These are phyloP conservation scores for Acanthiza pusilla DNA, from an alignment of 2,797 vertebrate species.

Conservation along the genomic window DNA sequence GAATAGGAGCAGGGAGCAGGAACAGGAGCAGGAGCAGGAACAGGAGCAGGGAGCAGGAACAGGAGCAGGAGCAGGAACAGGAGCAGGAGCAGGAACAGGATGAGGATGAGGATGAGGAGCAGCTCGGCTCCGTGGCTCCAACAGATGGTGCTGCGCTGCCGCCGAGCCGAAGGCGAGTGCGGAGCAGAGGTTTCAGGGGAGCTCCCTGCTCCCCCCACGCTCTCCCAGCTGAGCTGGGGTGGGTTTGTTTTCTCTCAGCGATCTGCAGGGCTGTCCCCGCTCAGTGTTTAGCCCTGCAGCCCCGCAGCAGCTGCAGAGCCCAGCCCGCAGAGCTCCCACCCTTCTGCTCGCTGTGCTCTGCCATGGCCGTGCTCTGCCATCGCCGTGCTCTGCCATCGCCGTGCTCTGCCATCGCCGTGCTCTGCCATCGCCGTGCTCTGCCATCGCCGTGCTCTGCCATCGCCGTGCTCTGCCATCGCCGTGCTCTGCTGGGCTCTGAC, in stretches of 20 bases:
- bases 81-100: too few species aligned
- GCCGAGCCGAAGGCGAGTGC: rapidly evolving
- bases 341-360: background rate
- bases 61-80: too few species aligned
- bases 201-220: rapidly evolving
- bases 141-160: conserved; percentile 43
- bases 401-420: background rate
- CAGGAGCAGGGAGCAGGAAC: too few species aligned
- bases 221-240: background rate
- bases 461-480: background rate
- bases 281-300: background rate
- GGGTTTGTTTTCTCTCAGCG: background rate
- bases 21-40: too few species aligned
- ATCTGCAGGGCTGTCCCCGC: background rate
- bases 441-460: background rate
- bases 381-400: background rate
- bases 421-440: background rate
- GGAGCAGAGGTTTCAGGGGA: rapidly evolving
- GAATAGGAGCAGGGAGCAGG: too few species aligned
- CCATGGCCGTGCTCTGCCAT: background rate
- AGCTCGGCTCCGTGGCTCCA: background rate
- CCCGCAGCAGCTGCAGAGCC: background rate
- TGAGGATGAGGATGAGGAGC: too few species aligned
- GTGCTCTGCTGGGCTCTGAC: background rate
- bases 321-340: background rate